phyloP scores from a whole-genome alignment of 2,888 invertebrate species.

The Drosophila tripunctata region DNA sequence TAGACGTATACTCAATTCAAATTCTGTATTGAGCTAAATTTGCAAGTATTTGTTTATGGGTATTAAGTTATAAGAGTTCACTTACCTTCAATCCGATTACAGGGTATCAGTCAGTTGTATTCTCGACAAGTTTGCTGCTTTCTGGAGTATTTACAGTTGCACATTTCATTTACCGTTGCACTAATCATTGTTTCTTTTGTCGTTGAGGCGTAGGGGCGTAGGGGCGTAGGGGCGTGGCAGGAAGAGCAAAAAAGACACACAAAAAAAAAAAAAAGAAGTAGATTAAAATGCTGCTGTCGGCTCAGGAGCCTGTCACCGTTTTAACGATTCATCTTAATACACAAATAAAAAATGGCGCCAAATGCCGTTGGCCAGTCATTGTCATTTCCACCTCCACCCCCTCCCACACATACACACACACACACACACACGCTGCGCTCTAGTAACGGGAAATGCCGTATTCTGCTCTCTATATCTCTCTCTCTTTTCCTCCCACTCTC shows the following conservation, averaged over 20 bases:
- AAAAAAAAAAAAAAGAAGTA: constrained; percentile 3
- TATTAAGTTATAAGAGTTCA: no score
- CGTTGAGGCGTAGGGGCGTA: background rate
- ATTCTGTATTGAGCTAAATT: background rate
- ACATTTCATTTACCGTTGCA: background rate
- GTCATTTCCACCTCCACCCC: constrained; percentile 1
- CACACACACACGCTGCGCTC: no score
- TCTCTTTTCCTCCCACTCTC: background rate
- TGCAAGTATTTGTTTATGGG: background rate
- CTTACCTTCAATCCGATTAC: no score
- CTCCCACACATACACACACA: no score
- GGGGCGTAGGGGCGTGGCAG: background rate
- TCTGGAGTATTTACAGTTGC: background rate
- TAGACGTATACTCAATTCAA: background rate
- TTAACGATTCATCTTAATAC: constrained; percentile 74
- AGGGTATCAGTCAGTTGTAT: no score
- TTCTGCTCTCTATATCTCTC: background rate
- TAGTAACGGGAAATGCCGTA: background rate
- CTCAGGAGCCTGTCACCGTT: constrained; percentile 60
- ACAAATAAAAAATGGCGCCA: constrained; percentile 70
- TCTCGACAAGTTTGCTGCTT: no score
- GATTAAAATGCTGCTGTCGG: constrained; percentile 18
- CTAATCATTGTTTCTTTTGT: background rate
- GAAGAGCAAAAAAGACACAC: no score
- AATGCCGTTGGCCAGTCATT: constrained; percentile 61